Evolutionary conservation across 2,113 vertebrate species (phyloP).

Genomic region (Hippocampus zosterae): DNA sequence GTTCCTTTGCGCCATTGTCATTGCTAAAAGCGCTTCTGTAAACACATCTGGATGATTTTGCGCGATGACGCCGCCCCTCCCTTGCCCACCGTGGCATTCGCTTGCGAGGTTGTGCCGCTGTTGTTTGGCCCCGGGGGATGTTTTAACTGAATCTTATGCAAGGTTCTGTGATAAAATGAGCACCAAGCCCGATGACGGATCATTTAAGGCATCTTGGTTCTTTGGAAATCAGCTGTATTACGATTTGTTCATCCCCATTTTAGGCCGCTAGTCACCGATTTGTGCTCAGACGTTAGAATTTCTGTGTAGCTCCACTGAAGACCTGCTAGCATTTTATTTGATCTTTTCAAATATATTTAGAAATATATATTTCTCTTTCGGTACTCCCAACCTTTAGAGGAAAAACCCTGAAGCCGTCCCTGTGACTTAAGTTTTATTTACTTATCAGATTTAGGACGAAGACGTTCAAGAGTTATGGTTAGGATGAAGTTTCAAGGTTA

Average conservation of each 20-base stretch:
- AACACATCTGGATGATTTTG: constrained; percentile 50
- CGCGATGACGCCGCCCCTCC: constrained; percentile 54
- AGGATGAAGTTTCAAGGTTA: too few relatives aligned
- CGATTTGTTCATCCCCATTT: constrained; percentile 15
- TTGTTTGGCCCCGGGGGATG: constrained; percentile 63
- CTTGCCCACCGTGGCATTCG: constrained; percentile 42
- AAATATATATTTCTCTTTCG: too few relatives aligned
- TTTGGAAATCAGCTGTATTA: constrained; percentile 44
- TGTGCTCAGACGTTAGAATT: not conserved
- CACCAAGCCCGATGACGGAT: constrained; percentile 31
- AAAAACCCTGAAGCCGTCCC: too few relatives aligned
- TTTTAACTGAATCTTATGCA: constrained; percentile 56
- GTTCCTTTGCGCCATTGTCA: constrained; percentile 58
- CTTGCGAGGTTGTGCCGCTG: constrained; percentile 26
- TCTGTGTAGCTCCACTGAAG: too few relatives aligned
- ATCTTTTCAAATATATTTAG: too few relatives aligned
- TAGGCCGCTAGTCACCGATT: not conserved
- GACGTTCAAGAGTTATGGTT: too few relatives aligned
- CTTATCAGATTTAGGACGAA: too few relatives aligned
- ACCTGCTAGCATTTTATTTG: too few relatives aligned
- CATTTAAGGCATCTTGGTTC: constrained; percentile 24
- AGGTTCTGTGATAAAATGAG: constrained; percentile 41
- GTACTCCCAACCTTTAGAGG: too few relatives aligned
- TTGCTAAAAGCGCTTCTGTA: constrained; percentile 60
- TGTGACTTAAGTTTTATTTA: too few relatives aligned